Conservation (phyloP, 2,113 vertebrate genomes). For the Epinephelus lanceolatus region DNA sequence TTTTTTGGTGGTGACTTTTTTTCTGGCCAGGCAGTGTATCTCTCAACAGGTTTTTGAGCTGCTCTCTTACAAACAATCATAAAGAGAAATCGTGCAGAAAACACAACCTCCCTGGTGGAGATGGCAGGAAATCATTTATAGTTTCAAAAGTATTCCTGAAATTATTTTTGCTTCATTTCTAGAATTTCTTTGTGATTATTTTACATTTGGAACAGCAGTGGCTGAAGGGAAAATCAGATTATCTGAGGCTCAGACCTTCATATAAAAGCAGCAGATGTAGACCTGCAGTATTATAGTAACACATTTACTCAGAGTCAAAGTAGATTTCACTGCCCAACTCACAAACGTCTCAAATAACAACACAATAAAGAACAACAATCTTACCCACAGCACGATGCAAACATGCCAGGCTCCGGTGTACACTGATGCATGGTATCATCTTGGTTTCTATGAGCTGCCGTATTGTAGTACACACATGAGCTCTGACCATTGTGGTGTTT, state of each 20-base stretch:
- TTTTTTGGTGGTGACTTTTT: too few relatives aligned
- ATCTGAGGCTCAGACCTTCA: background rate
- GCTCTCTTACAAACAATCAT: background rate
- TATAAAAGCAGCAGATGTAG: background rate
- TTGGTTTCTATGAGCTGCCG: slow-evolving; percentile 9
- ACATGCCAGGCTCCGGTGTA: background rate
- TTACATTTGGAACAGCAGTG: too few relatives aligned
- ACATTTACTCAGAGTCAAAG: background rate
- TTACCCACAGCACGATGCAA: slow-evolving; percentile 52
- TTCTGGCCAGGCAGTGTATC: too few relatives aligned
- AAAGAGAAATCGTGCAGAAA: background rate
- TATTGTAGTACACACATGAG: background rate
- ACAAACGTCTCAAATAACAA: background rate
- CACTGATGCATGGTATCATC: background rate
- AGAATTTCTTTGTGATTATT: too few relatives aligned
- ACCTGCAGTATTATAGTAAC: background rate
- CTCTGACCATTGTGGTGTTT: slow-evolving; percentile 24
- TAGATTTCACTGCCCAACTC: background rate
- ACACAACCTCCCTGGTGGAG: background rate
- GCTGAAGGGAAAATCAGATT: too few relatives aligned
- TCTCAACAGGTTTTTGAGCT: background rate
- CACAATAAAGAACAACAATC: background rate
- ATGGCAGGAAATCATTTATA: background rate
- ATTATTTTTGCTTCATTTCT: background rate
- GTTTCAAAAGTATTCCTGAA: background rate